These are phyloP conservation scores for Hydrotaea cyrtoneurina DNA, from an alignment of 2,888 invertebrate species.

Conservation along the genomic window DNA sequence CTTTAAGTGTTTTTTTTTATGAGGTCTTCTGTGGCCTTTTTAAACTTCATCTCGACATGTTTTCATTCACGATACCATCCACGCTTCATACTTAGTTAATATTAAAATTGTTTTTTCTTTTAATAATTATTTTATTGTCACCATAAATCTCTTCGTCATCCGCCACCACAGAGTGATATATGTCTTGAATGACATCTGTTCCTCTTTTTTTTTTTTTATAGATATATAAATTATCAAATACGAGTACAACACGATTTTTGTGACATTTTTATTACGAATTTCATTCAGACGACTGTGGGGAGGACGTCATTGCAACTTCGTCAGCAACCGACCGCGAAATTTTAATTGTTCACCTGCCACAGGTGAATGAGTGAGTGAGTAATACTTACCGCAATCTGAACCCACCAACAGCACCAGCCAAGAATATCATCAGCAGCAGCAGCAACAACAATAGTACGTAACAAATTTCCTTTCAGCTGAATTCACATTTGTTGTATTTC, in stretches of 20 bases:
- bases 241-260: slow-evolving; percentile 8
- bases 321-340: not conserved
- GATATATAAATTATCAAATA: slow-evolving; percentile 6
- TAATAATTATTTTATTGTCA: slow-evolving; percentile 11
- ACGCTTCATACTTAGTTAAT: too few relatives aligned
- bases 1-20: not conserved
- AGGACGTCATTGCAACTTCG: not conserved
- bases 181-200: not conserved
- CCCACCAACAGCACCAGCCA: not conserved
- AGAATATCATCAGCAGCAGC: too few relatives aligned
- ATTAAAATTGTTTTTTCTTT: not conserved
- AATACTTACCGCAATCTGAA: not conserved
- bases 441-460: not conserved
- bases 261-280: slow-evolving; percentile 25
- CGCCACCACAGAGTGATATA: slow-evolving; percentile 9
- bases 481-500: too few relatives aligned
- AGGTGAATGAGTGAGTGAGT: not conserved
- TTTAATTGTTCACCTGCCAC: slow-evolving; percentile 29
- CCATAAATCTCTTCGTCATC: not conserved
- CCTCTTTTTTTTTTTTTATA: too few relatives aligned
- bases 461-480: slow-evolving; percentile 1
- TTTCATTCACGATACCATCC: too few relatives aligned
- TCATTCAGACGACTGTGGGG: not conserved
- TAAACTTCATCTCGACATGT: too few relatives aligned
- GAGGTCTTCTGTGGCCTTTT: too few relatives aligned